phyloP scores from a whole-genome alignment of 1,140 invertebrate species.

The Chrysomallon squamiferum region DNA sequence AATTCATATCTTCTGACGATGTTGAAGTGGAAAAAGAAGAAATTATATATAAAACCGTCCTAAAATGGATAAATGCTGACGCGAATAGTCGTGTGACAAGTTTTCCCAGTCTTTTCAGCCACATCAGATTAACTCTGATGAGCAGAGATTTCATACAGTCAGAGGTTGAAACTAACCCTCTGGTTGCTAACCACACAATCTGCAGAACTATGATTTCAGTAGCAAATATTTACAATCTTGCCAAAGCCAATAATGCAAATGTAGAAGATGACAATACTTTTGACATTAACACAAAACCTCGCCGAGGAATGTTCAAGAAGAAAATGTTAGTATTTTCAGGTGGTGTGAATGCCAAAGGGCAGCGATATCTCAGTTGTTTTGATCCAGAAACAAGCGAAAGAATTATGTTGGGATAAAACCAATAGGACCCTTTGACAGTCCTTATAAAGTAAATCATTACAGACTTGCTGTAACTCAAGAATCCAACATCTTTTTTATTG shows the following conservation, averaged over 20 bases:
- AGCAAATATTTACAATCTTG: conserved; percentile 24
- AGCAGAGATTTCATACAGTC: conserved; percentile 24
- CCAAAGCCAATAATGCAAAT: conserved; percentile 1
- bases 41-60: conserved; percentile 38
- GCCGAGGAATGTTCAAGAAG: conserved; percentile 49
- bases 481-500: conserved; percentile 42
- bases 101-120: conserved; percentile 38
- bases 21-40: conserved; percentile 49
- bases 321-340: conserved; percentile 50
- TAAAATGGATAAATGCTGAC: conserved; percentile 42
- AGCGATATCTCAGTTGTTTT: conserved; percentile 44
- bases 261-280: conserved; percentile 7
- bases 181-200: conserved; percentile 27
- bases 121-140: conserved; percentile 39
- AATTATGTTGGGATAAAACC: conserved; percentile 45
- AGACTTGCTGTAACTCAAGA: conserved; percentile 30
- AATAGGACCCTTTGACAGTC: conserved; percentile 51
- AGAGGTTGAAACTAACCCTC: conserved; percentile 13
- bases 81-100: conserved; percentile 18
- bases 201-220: conserved; percentile 22
- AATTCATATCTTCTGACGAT: conserved; percentile 40
- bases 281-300: conserved; percentile 15
- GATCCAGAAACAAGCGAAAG: conserved; percentile 42
- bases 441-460: conserved; percentile 47
- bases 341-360: conserved; percentile 23